Evolutionary conservation across 37 sponge, comb jelly and placozoan species (phyloP).

Genomic region (Geodia barretti): DNA sequence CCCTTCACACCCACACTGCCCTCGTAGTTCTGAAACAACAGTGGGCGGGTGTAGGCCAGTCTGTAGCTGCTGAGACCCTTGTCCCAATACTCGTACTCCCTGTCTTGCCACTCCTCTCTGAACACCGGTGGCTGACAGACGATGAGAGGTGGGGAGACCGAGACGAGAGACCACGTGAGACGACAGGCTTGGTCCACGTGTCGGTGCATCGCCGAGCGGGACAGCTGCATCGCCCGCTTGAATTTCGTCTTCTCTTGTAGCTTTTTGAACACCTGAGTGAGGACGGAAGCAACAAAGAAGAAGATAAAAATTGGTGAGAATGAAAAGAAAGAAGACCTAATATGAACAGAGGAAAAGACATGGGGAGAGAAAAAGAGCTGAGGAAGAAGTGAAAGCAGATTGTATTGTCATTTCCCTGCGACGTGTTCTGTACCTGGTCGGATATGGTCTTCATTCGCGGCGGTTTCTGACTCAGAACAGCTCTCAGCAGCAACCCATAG

Average conservation of each 20-base stretch:
- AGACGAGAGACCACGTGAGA: constrained; percentile 23
- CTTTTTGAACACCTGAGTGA: constrained; percentile 25
- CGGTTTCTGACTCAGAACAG: background rate
- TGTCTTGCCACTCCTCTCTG: constrained; percentile 53
- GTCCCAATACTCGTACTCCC: constrained; percentile 61
- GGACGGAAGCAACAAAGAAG: no score
- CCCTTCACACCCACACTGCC: constrained; percentile 58
- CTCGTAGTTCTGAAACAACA: constrained; percentile 47
- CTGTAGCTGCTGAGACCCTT: background rate
- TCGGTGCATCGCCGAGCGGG: constrained; percentile 14
- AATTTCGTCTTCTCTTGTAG: constrained; percentile 32
- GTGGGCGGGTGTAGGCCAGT: constrained; percentile 44
- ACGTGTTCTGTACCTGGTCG: constrained; percentile 2
- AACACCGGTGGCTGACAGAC: constrained; percentile 18
- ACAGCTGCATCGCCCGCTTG: background rate
- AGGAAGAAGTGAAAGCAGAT: no score
- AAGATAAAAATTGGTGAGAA: no score
- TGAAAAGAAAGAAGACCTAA: no score
- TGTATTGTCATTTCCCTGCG: no score
- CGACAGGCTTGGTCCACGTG: constrained; percentile 37
- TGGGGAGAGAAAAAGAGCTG: no score
- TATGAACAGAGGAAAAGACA: no score
- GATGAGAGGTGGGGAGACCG: constrained; percentile 44
- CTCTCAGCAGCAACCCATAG: constrained; percentile 45
- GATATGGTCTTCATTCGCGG: background rate